Percentiles rank a stretch among this genome's conserved stretches.
Evolutionary conservation across 2,797 vertebrate species (phyloP).

Genomic region (Spizella passerina): DNA sequence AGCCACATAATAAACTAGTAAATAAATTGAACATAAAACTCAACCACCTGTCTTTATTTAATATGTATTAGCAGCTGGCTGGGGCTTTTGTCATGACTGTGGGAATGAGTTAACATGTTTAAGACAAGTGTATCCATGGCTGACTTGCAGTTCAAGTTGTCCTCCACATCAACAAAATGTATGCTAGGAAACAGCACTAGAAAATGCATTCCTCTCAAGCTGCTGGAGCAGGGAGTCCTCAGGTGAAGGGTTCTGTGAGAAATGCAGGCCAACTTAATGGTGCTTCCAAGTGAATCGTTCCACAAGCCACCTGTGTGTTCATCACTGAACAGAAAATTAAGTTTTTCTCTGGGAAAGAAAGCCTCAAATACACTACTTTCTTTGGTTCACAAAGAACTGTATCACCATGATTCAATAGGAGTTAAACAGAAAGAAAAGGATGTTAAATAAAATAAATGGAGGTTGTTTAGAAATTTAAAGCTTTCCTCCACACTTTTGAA

Average conservation of each 20-base stretch:
- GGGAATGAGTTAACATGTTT: slow-evolving; percentile 37
- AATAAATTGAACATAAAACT: slow-evolving; percentile 5
- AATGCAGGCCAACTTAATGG: background rate
- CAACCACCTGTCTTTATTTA: slow-evolving; percentile 26
- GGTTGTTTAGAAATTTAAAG: background rate
- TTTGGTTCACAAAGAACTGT: background rate
- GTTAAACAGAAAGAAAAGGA: background rate
- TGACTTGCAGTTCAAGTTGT: slow-evolving; percentile 22
- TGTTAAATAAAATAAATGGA: background rate
- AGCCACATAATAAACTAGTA: background rate
- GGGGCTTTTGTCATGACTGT: slow-evolving; percentile 38
- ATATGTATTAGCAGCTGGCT: slow-evolving; percentile 17
- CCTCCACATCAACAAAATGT: background rate
- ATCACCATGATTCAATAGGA: background rate
- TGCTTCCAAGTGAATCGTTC: background rate
- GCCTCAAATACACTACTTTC: background rate
- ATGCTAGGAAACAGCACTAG: background rate
- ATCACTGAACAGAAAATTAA: background rate
- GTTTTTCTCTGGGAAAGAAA: background rate
- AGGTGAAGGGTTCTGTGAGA: background rate
- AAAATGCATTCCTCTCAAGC: slow-evolving; percentile 16
- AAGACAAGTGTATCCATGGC: background rate
- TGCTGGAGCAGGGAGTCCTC: background rate
- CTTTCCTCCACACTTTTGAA: background rate
- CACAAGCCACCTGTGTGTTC: background rate